Evolutionary conservation across 2,797 vertebrate genomes (phyloP).

Genomic region (Pempheris klunzingeri): DNA sequence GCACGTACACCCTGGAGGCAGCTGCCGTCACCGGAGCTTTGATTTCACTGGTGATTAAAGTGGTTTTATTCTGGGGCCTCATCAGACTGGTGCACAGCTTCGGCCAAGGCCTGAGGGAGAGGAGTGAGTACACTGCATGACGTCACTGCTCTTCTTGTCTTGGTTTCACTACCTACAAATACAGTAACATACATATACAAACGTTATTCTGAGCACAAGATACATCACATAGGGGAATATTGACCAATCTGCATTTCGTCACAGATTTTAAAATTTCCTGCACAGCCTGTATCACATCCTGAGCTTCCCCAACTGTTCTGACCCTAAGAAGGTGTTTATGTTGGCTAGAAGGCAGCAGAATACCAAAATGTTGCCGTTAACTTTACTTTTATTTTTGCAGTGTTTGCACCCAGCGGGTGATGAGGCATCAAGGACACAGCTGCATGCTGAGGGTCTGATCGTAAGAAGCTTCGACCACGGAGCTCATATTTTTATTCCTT

Average conservation of each 20-base stretch:
- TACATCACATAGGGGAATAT: background rate
- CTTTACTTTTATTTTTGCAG: slow-evolving; percentile 34
- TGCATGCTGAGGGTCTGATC: background rate
- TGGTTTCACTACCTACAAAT: background rate
- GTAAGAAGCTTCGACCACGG: background rate
- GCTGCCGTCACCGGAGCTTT: slow-evolving; percentile 84
- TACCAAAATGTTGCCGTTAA: background rate
- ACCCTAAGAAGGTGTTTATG: slow-evolving; percentile 8
- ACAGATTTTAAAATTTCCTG: background rate
- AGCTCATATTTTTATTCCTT: background rate
- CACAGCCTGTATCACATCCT: background rate
- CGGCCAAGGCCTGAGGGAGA: slow-evolving; percentile 88
- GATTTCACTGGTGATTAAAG: slow-evolving; percentile 88
- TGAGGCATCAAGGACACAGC: slow-evolving; percentile 37
- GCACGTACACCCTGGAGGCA: slow-evolving; percentile 84
- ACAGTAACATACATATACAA: too few relatives aligned
- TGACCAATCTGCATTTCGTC: background rate
- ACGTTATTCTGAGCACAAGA: background rate
- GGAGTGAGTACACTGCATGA: slow-evolving; percentile 82
- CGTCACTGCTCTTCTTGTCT: background rate
- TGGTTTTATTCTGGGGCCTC: slow-evolving; percentile 85
- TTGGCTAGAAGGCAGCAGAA: slow-evolving; percentile 2
- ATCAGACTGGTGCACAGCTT: slow-evolving; percentile 86
- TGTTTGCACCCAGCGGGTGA: slow-evolving; percentile 70
- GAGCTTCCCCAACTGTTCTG: background rate